Evolutionary conservation across 2,888 invertebrate species (phyloP), one percentile per base, ranked within the genome.

Genomic region (Drosophila fulvimacula): DNA sequence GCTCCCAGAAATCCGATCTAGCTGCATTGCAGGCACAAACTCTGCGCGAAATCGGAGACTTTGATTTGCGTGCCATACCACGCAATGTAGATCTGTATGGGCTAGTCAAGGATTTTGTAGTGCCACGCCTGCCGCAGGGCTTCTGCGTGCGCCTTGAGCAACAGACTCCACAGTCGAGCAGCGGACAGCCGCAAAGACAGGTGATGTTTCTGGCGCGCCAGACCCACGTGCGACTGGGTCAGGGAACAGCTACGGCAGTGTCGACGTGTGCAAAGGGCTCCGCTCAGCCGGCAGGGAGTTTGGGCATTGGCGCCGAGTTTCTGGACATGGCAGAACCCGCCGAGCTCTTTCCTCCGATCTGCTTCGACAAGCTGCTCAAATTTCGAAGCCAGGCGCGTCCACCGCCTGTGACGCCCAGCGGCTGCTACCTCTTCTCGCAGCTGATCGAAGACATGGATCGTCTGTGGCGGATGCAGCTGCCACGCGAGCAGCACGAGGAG

Each of bases 391-490:
- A 57, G 41, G 11, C 63, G 15, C 64, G 72, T 7, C 64, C 63
- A 0, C 55, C 58, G 7, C 60, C 65, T 0, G 55, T 58, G 7
- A 56, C 53, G 11, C 39, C 55, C 13, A 67, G 38, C 19, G 62
- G 39, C 2, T 78, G 87, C 4, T 92, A 92, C 34, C 78, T 91
- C 64, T 92, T 92, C 71, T 92, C 91, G 7, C 85, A 92, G 63
- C 72, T 92, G n/a, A 83, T 91, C 53, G 88, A 91, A 81, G 93
- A 92, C 75, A 88, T 92, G 79, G 92, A 93, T 79, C 85, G 86
- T 3, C 59, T 92, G 70, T 89, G 90, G 75, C 85, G 90, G 7
- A 67, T 89, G 58, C 91, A 92, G 69, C 60, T 88, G 67, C 91
- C 91, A 9, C 75, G 76, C 34, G 81, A 89, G 53, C 79, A 74